Conservation (phyloP, 1,140 invertebrate species). For the Whitmania pigra region DNA sequence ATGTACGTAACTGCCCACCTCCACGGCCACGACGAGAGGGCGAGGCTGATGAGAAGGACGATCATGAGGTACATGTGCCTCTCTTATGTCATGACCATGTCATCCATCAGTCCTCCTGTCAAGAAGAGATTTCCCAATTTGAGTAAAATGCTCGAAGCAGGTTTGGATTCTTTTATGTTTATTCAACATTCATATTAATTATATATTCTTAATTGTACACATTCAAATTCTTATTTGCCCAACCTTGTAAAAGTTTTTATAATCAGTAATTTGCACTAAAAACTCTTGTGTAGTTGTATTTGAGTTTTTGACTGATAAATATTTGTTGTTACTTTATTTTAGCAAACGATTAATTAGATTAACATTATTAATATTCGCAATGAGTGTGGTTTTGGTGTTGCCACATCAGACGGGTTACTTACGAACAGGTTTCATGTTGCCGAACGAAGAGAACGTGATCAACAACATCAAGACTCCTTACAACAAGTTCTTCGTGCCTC, state of each 20-base stretch:
- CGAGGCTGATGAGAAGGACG: conserved; percentile 13
- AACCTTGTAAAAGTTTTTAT: background rate
- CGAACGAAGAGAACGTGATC: conserved; percentile 61
- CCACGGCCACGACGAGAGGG: conserved; percentile 10
- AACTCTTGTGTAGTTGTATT: background rate
- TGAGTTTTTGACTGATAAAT: too few relatives aligned
- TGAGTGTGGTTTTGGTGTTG: background rate
- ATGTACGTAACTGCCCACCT: conserved; percentile 19
- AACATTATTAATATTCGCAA: background rate
- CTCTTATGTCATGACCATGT: conserved; percentile 55
- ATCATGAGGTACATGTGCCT: conserved; percentile 39
- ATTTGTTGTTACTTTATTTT: background rate
- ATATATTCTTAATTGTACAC: background rate
- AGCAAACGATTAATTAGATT: background rate
- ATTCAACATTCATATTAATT: background rate
- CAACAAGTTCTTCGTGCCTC: conserved; percentile 83
- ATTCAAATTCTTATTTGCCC: background rate
- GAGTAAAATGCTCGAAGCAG: conserved; percentile 72
- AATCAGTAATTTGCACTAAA: background rate
- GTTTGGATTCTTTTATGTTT: conserved; percentile 36
- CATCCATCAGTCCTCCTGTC: conserved; percentile 68
- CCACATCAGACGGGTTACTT: too few relatives aligned
- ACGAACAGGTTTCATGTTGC: conserved; percentile 56
- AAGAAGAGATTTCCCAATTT: conserved; percentile 81
- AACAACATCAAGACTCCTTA: conserved; percentile 64